Conservation (phyloP, 2,888 invertebrate species). For the Tetragonula carbonaria region DNA sequence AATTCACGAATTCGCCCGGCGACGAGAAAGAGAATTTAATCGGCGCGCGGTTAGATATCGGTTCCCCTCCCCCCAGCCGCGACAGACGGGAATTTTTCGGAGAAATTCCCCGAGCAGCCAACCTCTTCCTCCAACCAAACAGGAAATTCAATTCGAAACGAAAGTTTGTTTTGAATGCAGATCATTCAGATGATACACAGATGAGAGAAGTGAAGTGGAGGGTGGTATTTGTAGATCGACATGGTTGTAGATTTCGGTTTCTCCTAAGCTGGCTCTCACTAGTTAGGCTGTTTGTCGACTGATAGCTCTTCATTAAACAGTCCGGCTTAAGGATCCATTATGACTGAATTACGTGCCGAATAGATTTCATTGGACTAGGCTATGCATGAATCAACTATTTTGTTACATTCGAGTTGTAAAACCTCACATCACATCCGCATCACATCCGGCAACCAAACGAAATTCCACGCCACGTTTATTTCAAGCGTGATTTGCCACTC, state of each 20-base stretch:
- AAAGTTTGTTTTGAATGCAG: neutral
- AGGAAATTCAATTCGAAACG: too few relatives aligned
- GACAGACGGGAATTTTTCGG: too few relatives aligned
- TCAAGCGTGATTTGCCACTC: too few relatives aligned
- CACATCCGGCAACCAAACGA: too few relatives aligned
- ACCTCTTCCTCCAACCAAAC: too few relatives aligned
- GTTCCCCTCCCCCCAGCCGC: too few relatives aligned
- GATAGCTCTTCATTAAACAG: conserved; percentile 7
- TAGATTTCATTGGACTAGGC: conserved; percentile 14
- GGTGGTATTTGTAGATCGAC: neutral
- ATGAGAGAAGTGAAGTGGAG: neutral
- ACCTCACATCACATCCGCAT: too few relatives aligned
- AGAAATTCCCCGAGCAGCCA: too few relatives aligned
- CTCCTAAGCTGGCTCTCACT: neutral
- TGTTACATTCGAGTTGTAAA: neutral
- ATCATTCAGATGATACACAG: too few relatives aligned
- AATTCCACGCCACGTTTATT: too few relatives aligned
- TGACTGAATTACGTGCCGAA: conserved; percentile 3
- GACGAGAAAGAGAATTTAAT: too few relatives aligned
- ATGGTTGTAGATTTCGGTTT: neutral
- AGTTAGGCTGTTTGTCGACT: neutral
- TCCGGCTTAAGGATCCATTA: conserved; percentile 16
- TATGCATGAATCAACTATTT: neutral
- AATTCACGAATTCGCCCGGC: neutral
- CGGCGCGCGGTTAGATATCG: too few relatives aligned